Base-by-base conservation (phyloP, 2,797 vertebrate genomes). In the Monodelphis domestica region DNA sequence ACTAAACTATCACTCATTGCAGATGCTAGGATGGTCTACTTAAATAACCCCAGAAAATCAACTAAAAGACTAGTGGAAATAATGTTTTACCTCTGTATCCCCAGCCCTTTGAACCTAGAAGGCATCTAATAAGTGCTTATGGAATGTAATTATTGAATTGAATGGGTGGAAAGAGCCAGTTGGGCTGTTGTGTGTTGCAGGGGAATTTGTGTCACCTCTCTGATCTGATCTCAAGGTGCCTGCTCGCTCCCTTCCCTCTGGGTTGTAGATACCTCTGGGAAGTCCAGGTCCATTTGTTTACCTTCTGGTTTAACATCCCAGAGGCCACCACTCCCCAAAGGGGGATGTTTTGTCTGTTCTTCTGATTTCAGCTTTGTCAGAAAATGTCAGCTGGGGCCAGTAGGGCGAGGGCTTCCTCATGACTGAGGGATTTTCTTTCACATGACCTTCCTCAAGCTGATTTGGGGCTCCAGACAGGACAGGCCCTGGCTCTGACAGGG, bases 401-500 rank as follows among this genome's bases (percentile, higher is more conserved):
- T 96, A 91, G 97, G 97, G 97, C 98, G 98, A 98, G 97, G 98
- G 98, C 98, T 98, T 98, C 98, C 98, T 98, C 98, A 97, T 98
- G 98, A 97, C 97, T 96, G 98, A 97, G 98, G 98, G 98, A 97
- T 98, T 98, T 98, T 98, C 98, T 99, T 99, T 99, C 99, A 99
- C 99, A 99, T 98, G 98, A 99, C 99, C 99, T 99, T 99, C 98
- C 97, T 98, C 98, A 98, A 97, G 98, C 95, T 98, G 98, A 99
- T 98, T 98, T 98, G 96, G 98, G 97, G 98, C 98, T 98, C 99
- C 98, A 99, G 99, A 99, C 98, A 98, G 98, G 95, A 97, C 96
- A 98, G 98, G 98, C 98, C 98, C 98, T 97, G 96, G 96, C 96
- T 97, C 97, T 98, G 98, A 98, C 97, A 97, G 97, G 98, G 98